Percentiles rank a stretch among this genome's conserved stretches.
Evolutionary conservation across 2,888 invertebrate species (phyloP).

Genomic region (Amiota mariae): DNA sequence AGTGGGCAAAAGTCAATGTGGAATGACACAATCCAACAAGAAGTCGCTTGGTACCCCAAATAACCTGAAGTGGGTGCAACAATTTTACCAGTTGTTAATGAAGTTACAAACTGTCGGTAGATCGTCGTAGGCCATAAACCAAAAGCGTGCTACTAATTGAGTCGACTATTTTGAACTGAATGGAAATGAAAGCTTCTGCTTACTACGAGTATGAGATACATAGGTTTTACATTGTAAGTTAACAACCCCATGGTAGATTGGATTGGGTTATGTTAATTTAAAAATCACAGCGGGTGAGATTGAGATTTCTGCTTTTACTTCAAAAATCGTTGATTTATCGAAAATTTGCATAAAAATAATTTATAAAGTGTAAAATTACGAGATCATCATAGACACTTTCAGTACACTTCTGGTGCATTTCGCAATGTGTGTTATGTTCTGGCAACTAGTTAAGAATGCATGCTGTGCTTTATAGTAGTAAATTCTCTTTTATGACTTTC

Average conservation of each 20-base stretch:
- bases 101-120: no score
- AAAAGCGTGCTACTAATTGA: constrained; percentile 3
- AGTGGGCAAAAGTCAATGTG: constrained; percentile 8
- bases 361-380: constrained; percentile 16
- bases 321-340: constrained; percentile 58
- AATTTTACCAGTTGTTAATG: background rate
- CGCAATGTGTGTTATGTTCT: no score
- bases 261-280: constrained; percentile 61
- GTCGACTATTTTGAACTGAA: background rate
- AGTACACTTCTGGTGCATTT: no score
- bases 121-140: constrained; percentile 31
- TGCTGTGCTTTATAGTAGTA: background rate
- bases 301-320: background rate
- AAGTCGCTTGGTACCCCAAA: background rate
- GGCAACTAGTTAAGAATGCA: background rate
- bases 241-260: constrained; percentile 25
- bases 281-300: constrained; percentile 54
- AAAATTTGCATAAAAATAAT: constrained; percentile 46
- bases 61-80: constrained; percentile 1
- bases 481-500: background rate
- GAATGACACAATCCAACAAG: background rate
- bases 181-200: no score
- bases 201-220: background rate
- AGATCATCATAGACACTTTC: no score
- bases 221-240: background rate